phyloP scores from a whole-genome alignment of 1,140 invertebrate genomes.

The Tenebrio molitor region DNA sequence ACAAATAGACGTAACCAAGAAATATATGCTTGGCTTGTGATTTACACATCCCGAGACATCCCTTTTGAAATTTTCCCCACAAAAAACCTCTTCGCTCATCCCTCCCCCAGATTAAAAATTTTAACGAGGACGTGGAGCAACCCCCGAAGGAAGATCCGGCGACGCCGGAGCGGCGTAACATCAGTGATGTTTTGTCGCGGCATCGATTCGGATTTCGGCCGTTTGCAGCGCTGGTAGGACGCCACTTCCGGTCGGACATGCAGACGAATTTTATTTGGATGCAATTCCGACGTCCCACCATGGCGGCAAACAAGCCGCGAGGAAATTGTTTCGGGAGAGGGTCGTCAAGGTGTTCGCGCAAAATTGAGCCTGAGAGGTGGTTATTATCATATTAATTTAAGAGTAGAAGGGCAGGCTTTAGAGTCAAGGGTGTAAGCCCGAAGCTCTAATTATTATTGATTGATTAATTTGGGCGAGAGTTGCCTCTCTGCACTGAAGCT shows the following conservation, averaged over 20 bases:
- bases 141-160: not conserved
- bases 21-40: conserved; percentile 18
- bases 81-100: not conserved
- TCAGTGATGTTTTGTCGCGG: conserved; percentile 31
- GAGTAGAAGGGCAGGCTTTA: conserved; percentile 18
- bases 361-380: conserved; percentile 22
- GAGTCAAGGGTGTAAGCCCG: not conserved
- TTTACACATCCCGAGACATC: conserved; percentile 18
- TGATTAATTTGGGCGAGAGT: not conserved
- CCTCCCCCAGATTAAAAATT: conserved; percentile 10
- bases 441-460: conserved; percentile 34
- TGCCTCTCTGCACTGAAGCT: conserved; percentile 7
- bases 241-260: not conserved
- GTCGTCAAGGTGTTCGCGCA: not conserved
- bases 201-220: conserved; percentile 30
- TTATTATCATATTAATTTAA: conserved; percentile 27
- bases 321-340: not conserved
- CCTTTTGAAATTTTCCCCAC: not conserved
- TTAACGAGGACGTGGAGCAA: not conserved
- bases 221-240: conserved; percentile 29
- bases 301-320: no score
- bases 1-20: conserved; percentile 22
- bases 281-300: not conserved
- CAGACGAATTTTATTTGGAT: conserved; percentile 11
- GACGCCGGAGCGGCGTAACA: conserved; percentile 9